Evolutionary conservation across 2,888 invertebrate genomes (phyloP), one percentile per base, ranked within the genome.

Genomic region (Cenopis cana): DNA sequence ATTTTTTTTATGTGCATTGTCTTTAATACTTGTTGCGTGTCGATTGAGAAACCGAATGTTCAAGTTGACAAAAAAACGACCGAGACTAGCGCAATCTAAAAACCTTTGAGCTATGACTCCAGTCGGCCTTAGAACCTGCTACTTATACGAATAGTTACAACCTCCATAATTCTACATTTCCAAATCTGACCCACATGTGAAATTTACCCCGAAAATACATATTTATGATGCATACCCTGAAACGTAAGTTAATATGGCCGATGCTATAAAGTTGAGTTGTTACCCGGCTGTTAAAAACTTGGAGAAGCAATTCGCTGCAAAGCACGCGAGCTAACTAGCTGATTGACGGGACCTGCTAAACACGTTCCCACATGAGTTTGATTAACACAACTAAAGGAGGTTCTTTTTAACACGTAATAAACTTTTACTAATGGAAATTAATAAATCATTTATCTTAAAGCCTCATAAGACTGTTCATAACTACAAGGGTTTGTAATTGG

Each of bases 281-380:
- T 84, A 82, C 81, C 79, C 76, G 76, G 83, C 83, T 82, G 87
- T 89, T 87, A 86, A 85, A 87, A 87, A 88, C 77, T 88, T 88
- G 74, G 79, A 80, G 80, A 83, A 68, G 78, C 82, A 77, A 80
- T 82, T 81, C 79, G 78, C 78, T 75, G 79, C 80, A 79, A 79
- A 81, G 80, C 89, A 87, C 86, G 88, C 87, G 76, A 88, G 79
- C 85, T 85, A 85, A 84, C 85, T 81, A 81, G 80, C 76, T 81
- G 80, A 82, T 83, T 81, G 81, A 83, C 78, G 77, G 77, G 36
- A 74, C 64, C 38, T 49, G 71, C 66, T 66, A 70, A 60, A 61
- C 71, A 50, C 54, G 50, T 46, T 59, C 49, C 55, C 55, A 71
- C 56, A 46, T 38, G 49, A 49, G 20, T 49, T 62, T 55, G 14